A percentile compares a stretch with the other conserved stretches of the same genome.
These are phyloP conservation scores for Drosophila mayri DNA, from an alignment of 1,140 invertebrate species.

Conservation along the genomic window DNA sequence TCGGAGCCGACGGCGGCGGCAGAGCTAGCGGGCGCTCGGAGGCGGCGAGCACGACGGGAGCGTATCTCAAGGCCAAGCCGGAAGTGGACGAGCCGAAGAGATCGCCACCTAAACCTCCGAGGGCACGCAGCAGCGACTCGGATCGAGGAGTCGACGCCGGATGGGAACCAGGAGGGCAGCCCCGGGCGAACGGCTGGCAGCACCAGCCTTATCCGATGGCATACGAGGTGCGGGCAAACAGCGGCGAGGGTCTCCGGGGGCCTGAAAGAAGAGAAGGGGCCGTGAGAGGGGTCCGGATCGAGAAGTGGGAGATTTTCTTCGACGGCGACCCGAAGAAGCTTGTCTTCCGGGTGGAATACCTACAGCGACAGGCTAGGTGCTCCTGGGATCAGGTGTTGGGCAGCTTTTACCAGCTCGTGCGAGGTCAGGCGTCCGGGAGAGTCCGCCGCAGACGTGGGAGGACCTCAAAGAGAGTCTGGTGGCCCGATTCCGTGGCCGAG, in stretches of 20 bases:
- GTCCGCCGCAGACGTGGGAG: too few species aligned
- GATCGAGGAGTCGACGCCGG: too few species aligned
- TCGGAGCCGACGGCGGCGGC: too few species aligned
- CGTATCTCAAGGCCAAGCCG: background rate
- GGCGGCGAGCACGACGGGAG: background rate
- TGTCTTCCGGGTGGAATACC: background rate
- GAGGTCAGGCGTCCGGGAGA: background rate
- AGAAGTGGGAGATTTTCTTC: background rate
- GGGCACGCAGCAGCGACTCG: background rate
- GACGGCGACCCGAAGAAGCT: background rate
- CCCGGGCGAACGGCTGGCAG: too few species aligned
- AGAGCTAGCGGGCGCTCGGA: too few species aligned
- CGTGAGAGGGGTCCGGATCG: background rate
- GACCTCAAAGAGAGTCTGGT: too few species aligned
- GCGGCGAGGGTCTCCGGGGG: background rate
- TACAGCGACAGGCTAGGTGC: background rate
- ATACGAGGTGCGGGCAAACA: background rate
- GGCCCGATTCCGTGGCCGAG: too few species aligned
- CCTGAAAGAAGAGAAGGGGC: background rate
- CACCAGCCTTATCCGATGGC: background rate
- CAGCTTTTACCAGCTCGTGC: background rate
- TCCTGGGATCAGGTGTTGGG: background rate
- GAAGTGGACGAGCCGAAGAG: background rate
- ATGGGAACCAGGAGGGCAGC: background rate
- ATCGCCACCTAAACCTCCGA: background rate